These are phyloP conservation scores for Emydoidea blandingii DNA, from an alignment of 2,797 vertebrate species.

Conservation along the genomic window DNA sequence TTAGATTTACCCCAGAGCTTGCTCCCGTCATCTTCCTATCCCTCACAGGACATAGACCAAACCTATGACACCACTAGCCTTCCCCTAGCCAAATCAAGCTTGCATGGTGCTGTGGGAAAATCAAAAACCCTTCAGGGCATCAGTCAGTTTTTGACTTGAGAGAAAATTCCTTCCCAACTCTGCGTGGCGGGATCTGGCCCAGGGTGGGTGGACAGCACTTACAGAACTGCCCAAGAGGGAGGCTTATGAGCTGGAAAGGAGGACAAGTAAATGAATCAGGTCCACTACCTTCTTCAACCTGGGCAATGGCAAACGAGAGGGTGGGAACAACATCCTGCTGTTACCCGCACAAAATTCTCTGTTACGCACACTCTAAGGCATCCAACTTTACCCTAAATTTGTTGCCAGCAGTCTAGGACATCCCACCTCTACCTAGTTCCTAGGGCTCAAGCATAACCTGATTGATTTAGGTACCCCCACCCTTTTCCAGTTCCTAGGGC, in stretches of 20 bases:
- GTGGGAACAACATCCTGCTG: not conserved
- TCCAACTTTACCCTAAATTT: too few species aligned
- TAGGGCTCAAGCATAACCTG: too few species aligned
- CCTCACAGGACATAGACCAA: not conserved
- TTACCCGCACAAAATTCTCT: too few species aligned
- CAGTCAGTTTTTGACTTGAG: not conserved
- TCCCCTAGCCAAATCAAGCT: not conserved
- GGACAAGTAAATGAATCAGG: not conserved
- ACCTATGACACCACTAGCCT: not conserved
- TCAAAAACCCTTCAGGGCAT: not conserved
- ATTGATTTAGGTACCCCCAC: too few species aligned
- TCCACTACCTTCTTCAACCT: not conserved
- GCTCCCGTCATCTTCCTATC: not conserved
- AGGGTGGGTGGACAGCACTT: not conserved
- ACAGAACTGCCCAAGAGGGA: not conserved
- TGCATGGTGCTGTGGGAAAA: fast-evolving
- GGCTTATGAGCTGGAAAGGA: not conserved
- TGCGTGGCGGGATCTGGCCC: not conserved
- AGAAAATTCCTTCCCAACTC: not conserved
- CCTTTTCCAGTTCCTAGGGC: too few species aligned
- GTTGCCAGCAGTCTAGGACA: too few species aligned
- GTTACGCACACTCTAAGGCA: too few species aligned
- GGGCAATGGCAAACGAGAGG: not conserved
- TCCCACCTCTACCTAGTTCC: too few species aligned
- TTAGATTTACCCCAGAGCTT: not conserved